Conservation (phyloP, 1,140 invertebrate species). For the Eriocheir sinensis region DNA sequence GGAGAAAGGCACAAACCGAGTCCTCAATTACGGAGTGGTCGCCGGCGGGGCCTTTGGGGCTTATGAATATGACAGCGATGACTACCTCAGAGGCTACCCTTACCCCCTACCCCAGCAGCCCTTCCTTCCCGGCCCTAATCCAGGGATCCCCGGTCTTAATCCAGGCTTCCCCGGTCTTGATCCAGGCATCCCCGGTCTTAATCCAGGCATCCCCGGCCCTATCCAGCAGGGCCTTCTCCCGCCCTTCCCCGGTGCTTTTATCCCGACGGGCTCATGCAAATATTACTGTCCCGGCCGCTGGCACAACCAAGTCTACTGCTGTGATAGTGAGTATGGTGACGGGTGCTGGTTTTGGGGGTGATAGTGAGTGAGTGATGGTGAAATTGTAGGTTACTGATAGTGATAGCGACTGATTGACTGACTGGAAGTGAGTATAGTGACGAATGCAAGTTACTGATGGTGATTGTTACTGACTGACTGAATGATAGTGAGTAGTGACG, state of each 20-base stretch:
- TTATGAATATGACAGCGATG: neutral
- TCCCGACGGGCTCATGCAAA: neutral
- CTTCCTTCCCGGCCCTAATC: neutral
- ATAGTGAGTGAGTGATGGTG: neutral
- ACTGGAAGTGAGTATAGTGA: neutral
- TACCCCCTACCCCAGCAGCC: neutral
- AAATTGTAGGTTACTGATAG: neutral
- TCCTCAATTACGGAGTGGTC: neutral
- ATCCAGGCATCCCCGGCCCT: neutral
- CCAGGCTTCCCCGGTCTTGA: neutral
- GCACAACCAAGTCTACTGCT: slow-evolving; percentile 34
- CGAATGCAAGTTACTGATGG: neutral
- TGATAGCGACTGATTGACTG: neutral
- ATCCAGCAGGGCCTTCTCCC: neutral
- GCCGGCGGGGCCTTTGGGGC: neutral
- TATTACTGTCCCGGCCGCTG: slow-evolving; percentile 43
- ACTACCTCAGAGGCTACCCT: neutral
- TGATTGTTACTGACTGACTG: neutral
- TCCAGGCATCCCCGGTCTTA: neutral
- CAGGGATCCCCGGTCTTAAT: neutral
- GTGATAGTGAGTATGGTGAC: slow-evolving; percentile 42
- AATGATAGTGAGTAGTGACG: neutral
- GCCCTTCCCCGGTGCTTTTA: neutral
- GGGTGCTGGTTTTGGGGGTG: neutral
- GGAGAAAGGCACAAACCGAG: slow-evolving; percentile 9